Base-by-base conservation (phyloP, 2,888 invertebrate species). In the Drosophila rellima region DNA sequence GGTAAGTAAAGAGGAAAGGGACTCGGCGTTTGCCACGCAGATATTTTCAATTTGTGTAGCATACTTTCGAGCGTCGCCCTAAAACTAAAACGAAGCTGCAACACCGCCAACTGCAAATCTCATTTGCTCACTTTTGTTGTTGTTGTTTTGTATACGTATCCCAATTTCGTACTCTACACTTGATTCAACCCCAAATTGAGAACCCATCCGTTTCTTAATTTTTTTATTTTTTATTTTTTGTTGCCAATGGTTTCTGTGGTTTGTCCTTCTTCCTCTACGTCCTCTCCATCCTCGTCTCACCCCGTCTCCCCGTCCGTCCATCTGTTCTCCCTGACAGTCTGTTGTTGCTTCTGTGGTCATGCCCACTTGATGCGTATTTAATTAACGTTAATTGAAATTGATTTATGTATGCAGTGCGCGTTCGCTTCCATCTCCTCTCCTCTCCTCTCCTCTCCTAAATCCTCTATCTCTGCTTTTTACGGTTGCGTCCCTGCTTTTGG, bases 361-460 rank as follows among this genome's bases (percentile, higher is more conserved):
- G 90, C 82, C 90, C 82, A 89, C 80, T 89, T 90, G 80, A 91
- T 91, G 84, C 78, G 78, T 87, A 91, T 91, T 91, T 91, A 91
- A 91, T 91, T 90, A 91, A 90, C 82, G 91, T 86, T 91, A 90
- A 91, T 91, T 91, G 90, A 85, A 90, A 87, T 90, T 90, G 91
- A 91, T 91, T 91, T 89, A 91, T 84, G 80, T 82, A 85, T 85
- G 85, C 85, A 82, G 70, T 60, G 67, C 74, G 79, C 85, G 82
- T 88, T 80, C 77, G 37, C 23, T 47, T 20, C 20, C 11, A 55
- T 47, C 37, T 17, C 26, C 23, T 4, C 5, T 23, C 5, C 26
- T 26, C 26, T 23, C 23, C 23, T 23, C 23, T 23, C 10, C 55
- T 47, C 37, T 17, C 51, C 45, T 18, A 31, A 4, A 10, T 18